Conservation (phyloP, 2,888 invertebrate species). For the Rhingia campestris region DNA sequence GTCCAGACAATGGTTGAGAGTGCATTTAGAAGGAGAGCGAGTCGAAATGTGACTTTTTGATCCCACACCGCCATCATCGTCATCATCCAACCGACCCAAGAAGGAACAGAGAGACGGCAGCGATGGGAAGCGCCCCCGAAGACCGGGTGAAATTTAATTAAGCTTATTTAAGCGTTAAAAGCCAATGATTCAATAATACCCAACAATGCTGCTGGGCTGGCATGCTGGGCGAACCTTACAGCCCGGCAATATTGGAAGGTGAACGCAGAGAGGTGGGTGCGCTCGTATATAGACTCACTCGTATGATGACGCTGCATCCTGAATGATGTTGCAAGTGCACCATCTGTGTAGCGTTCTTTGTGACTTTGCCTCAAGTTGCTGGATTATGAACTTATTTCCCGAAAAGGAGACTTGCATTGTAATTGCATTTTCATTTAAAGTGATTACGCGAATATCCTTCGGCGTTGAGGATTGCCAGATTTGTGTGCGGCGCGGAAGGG, state of each 20-base stretch:
- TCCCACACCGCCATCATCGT: constrained; percentile 30
- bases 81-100: neutral
- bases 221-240: constrained; percentile 59
- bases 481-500: constrained; percentile 6
- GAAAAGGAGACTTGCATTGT: constrained; percentile 51
- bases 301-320: constrained; percentile 42
- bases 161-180: constrained; percentile 83
- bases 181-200: constrained; percentile 80
- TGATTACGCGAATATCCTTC: constrained; percentile 71
- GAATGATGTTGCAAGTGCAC: constrained; percentile 64
- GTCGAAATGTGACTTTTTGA: constrained; percentile 73
- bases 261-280: constrained; percentile 22
- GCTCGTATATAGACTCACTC: neutral
- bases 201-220: constrained; percentile 75
- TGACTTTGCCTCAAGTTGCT: constrained; percentile 58
- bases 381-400: constrained; percentile 67
- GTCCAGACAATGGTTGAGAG: constrained; percentile 80
- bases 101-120: constrained; percentile 22
- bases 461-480: constrained; percentile 58
- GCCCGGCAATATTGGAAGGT: constrained; percentile 53
- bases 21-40: constrained; percentile 80
- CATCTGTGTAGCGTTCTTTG: constrained; percentile 31
- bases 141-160: constrained; percentile 81
- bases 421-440: constrained; percentile 74
- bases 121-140: constrained; percentile 9